Base-by-base conservation (phyloP, 2,888 invertebrate species). In the Caenorhabditis wallacei region DNA sequence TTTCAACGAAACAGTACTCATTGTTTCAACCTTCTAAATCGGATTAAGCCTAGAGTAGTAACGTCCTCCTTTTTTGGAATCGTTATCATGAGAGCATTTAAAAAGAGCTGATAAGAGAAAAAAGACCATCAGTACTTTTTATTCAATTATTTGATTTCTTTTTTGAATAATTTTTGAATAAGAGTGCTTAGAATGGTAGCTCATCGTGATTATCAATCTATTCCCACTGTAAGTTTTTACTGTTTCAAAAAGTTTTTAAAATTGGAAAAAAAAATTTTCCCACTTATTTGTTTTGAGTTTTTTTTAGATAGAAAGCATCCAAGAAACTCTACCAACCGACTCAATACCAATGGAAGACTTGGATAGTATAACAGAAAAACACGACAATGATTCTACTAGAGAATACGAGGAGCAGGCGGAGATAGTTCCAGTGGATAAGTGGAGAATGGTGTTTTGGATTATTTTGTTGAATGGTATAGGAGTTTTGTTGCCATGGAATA, bases 401-500 rank as follows among this genome's bases (percentile, higher is more conserved):
- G n/a, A n/a, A n/a, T n/a, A n/a, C n/a, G 64, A 51, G 24, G 24
- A 53, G 11, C 30, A 53, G 37, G 5, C n/a, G 13, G 74, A 70
- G 7, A 1, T 24, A 5, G 63, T 63, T 1, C 84, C 84, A 30
- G 26, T 13, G 10, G 85, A 85, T 24, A 80, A 80, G 37, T 53
- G 68, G n/a, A 26, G 59, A 11, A 18, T 87, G 1, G 96, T 98
- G 54, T 97, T 96, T 93, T 93, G 96, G 70, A 97, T 96, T 72
- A 94, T 98, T 92, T 88, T 98, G 87, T 94, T 98, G 63, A 98
- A 98, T 93, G 99, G 98, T 7, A 94, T 99, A 85, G 98, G 98
- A 43, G 95, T 96, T 0, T 94, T 96, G 80, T 96, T 97, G 93
- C 96, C 98, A 16, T 99, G 98, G 98, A 99, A 99, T 93, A 98